Base-by-base conservation (phyloP, 2,888 invertebrate species). In the Elmis aenea region DNA sequence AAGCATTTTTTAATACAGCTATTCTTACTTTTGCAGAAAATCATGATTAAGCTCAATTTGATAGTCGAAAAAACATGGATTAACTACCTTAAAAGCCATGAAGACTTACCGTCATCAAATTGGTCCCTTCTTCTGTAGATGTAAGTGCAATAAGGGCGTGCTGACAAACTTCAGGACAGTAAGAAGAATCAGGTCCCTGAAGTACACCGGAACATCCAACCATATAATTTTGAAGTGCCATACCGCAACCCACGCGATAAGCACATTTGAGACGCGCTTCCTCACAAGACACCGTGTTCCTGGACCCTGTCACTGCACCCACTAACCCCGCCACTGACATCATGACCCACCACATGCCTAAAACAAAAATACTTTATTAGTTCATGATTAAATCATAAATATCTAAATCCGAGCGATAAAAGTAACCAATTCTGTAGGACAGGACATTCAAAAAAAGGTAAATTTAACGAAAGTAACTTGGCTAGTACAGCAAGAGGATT, bases 101-200 rank as follows among this genome's bases (percentile, higher is more conserved):
- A n/a, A n/a, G n/a, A 68, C 79, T 77, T 62, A 85, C 85, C 60
- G 76, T 80, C 79, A 84, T 82, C 9, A 89, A 75, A 44, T 79
- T 78, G 57, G 83, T 79, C 31, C 88, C 87, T 60, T 87, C 85
- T 31, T 81, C 83, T 0, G 86, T 85, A 13, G 85, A 83, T 0
- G 82, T 83, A 24, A 89, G 73, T 0, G 87, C 85, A 24, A 88
- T 84, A 21, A 89, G 73, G 0, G 88, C 83, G 58, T 84, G 77
- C 52, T 81, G 80, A 62, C 89, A 89, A 30, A 75, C 71, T 54
- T 81, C 78, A 0, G 85, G 81, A 59, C 90, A 89, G 32, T 64
- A 62, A 46, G 46, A 67, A 44, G 62, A 59, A 51, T 38, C 59
- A 35, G 52, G 67, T 14, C 79, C 75, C 26, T 79, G 74, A 18